These are phyloP conservation scores for Drosophila villosipedis DNA, from an alignment of 2,888 invertebrate genomes.

Conservation along the genomic window DNA sequence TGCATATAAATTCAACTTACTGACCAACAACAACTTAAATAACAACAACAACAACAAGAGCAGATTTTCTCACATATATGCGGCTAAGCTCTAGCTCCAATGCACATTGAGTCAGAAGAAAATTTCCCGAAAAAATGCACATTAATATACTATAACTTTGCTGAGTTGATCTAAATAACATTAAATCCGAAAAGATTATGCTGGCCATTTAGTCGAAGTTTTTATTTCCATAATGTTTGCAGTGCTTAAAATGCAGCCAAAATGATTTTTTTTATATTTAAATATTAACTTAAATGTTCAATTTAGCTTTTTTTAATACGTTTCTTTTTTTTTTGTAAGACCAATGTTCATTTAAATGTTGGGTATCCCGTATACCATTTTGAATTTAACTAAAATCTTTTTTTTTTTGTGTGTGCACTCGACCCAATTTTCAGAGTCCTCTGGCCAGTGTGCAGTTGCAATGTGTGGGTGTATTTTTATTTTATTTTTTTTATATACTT, in stretches of 20 bases:
- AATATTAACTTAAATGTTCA: neutral
- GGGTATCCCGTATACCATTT: neutral
- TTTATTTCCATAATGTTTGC: neutral
- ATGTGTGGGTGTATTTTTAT: constrained; percentile 21
- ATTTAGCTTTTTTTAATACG: neutral
- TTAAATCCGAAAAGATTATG: neutral
- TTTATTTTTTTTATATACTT: constrained; percentile 39
- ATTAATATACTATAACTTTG: neutral
- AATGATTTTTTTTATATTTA: neutral
- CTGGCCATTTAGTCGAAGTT: neutral
- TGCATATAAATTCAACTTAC: constrained; percentile 61
- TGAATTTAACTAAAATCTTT: neutral
- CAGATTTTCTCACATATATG: constrained; percentile 9
- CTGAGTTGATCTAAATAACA: neutral
- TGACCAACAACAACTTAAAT: constrained; percentile 42
- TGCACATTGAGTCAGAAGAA: constrained; percentile 38
- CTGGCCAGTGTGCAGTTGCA: constrained; percentile 43
- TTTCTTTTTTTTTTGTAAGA: neutral
- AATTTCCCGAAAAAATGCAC: neutral
- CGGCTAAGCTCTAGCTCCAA: constrained; percentile 22
- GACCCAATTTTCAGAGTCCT: neutral
- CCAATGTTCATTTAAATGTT: neutral
- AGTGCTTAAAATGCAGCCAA: neutral
- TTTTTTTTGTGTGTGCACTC: neutral
- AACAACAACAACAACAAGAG: constrained; percentile 24